Percentiles rank a stretch among this genome's conserved stretches.
phyloP scores from a whole-genome alignment of 23 tunicate species.

The Clavelina lepadiformis region DNA sequence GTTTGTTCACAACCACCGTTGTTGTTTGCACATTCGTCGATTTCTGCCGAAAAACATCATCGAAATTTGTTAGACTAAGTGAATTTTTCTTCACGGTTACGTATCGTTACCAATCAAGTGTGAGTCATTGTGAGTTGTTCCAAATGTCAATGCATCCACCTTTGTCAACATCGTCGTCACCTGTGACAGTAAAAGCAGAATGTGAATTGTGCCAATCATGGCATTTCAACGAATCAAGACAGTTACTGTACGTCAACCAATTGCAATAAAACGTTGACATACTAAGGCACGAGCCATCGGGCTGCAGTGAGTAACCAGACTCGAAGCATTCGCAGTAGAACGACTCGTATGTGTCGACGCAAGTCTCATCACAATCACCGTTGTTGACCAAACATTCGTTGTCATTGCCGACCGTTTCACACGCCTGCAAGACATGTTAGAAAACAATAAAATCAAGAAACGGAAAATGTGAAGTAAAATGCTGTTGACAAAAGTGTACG shows the following conservation, averaged over 20 bases:
- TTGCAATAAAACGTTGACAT: too few species aligned
- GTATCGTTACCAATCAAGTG: too few species aligned
- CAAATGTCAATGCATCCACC: constrained; percentile 75
- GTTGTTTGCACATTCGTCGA: constrained; percentile 66
- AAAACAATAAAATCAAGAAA: too few species aligned
- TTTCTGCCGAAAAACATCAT: constrained; percentile 41
- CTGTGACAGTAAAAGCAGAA: constrained; percentile 18
- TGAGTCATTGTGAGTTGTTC: constrained; percentile 34
- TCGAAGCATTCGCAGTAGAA: constrained; percentile 86
- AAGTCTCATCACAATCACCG: constrained; percentile 58
- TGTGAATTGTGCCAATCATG: too few species aligned
- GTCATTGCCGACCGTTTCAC: constrained; percentile 38
- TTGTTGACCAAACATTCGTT: constrained; percentile 75
- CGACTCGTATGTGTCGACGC: constrained; percentile 60
- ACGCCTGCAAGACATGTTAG: constrained; percentile 36
- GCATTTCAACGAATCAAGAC: too few species aligned
- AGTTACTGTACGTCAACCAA: too few species aligned
- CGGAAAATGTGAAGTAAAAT: too few species aligned
- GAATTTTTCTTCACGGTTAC: too few species aligned
- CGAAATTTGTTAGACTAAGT: too few species aligned
- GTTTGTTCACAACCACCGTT: constrained; percentile 96
- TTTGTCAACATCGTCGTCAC: constrained; percentile 48
- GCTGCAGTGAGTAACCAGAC: constrained; percentile 1
- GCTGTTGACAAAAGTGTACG: not conserved
- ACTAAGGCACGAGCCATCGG: too few species aligned